Evolutionary conservation across 2,888 invertebrate genomes (phyloP).

Genomic region (Oscheius onirici): DNA sequence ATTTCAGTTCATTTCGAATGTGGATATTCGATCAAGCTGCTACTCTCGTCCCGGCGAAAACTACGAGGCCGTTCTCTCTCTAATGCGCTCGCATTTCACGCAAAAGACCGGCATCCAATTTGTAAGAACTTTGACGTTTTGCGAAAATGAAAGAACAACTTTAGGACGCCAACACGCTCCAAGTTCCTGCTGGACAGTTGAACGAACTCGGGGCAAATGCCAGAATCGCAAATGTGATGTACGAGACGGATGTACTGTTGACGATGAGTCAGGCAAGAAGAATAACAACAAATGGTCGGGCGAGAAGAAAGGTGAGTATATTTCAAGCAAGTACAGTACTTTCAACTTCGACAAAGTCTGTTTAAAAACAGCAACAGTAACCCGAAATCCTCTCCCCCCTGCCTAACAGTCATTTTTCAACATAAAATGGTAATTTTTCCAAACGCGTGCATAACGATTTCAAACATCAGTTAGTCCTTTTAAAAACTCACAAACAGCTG

Average conservation of each 20-base stretch:
- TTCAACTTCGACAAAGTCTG: too few species aligned
- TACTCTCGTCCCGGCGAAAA: constrained; percentile 50
- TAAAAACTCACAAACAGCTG: too few species aligned
- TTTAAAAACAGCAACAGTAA: too few species aligned
- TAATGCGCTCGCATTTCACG: constrained; percentile 44
- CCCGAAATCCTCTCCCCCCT: too few species aligned
- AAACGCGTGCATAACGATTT: too few species aligned
- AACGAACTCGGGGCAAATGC: constrained; percentile 44
- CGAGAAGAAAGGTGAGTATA: constrained; percentile 19
- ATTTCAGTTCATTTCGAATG: constrained; percentile 49
- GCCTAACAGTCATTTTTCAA: too few species aligned
- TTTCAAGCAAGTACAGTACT: too few species aligned
- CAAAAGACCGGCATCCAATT: constrained; percentile 38
- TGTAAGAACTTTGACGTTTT: background rate
- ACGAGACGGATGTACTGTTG: constrained; percentile 41
- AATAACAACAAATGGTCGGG: constrained; percentile 12
- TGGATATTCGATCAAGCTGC: constrained; percentile 40
- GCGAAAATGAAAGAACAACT: background rate
- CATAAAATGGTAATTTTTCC: too few species aligned
- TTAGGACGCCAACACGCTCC: constrained; percentile 4
- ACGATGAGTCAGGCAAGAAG: constrained; percentile 16
- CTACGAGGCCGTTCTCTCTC: constrained; percentile 49
- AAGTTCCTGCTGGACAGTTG: constrained; percentile 16
- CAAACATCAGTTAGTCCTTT: too few species aligned
- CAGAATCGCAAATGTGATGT: constrained; percentile 42